These are phyloP conservation scores for Cliona cf. orientalis DNA, from an alignment of 37 sponge, comb jelly and placozoan genomes.

Conservation along the genomic window DNA sequence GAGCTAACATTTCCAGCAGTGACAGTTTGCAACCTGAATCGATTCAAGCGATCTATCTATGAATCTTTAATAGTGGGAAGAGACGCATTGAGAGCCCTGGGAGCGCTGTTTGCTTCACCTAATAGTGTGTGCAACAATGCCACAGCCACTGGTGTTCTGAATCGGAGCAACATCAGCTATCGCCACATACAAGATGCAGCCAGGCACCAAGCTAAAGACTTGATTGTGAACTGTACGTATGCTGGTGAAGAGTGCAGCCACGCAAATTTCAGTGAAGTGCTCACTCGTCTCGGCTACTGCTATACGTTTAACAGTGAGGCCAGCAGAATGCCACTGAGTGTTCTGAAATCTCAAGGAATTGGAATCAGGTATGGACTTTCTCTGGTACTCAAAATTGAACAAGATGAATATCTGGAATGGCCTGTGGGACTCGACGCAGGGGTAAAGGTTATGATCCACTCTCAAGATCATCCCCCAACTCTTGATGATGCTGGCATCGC, in stretches of 20 bases:
- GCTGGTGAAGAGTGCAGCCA: background rate
- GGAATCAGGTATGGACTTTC: too few species aligned
- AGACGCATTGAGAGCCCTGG: too few species aligned
- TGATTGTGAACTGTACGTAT: background rate
- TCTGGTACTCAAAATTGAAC: too few species aligned
- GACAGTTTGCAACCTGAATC: conserved; percentile 41
- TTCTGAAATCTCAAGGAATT: too few species aligned
- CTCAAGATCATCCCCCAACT: too few species aligned
- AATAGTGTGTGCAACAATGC: too few species aligned
- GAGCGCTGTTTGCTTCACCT: too few species aligned
- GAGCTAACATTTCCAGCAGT: conserved; percentile 25
- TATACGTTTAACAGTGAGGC: background rate
- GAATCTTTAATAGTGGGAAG: background rate
- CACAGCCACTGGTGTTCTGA: too few species aligned
- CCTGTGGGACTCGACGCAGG: too few species aligned
- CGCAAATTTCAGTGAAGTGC: background rate
- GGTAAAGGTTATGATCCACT: too few species aligned
- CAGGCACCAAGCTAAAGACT: background rate
- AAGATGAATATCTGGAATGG: too few species aligned
- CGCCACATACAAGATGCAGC: background rate
- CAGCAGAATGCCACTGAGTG: background rate
- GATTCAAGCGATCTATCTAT: background rate
- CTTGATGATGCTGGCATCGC: too few species aligned
- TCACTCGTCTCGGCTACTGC: conserved; percentile 21
- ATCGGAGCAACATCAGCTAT: background rate